Percentiles rank a stretch among this genome's conserved stretches.
Evolutionary conservation across 2,888 invertebrate genomes (phyloP).

Genomic region (Latrodectus elegans): DNA sequence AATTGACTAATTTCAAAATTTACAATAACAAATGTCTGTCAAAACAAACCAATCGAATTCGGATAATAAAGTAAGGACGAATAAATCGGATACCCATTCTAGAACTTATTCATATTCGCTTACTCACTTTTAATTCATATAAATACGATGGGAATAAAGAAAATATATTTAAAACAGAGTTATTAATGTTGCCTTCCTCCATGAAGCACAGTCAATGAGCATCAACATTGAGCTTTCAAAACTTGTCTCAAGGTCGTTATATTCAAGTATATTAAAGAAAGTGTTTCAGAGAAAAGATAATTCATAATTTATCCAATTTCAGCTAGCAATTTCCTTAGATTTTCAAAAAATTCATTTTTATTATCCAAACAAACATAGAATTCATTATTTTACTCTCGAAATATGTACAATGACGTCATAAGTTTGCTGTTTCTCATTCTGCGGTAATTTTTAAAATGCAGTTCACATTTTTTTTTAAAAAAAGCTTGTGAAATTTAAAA

Average conservation of each 20-base stretch:
- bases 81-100: too few species aligned
- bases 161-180: slow-evolving; percentile 41
- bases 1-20: not conserved
- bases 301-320: not conserved
- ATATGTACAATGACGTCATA: slow-evolving; percentile 67
- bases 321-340: not conserved
- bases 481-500: too few species aligned
- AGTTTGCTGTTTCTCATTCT: slow-evolving; percentile 44
- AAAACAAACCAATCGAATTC: slow-evolving; percentile 16
- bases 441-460: slow-evolving; percentile 65
- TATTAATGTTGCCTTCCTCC: slow-evolving; percentile 54
- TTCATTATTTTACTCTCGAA: slow-evolving; percentile 62
- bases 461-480: slow-evolving; percentile 48
- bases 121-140: slow-evolving; percentile 41
- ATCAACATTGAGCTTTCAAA: slow-evolving; percentile 64
- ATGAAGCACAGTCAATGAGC: slow-evolving; percentile 61
- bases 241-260: slow-evolving; percentile 66
- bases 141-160: slow-evolving; percentile 30
- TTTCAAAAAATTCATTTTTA: slow-evolving; percentile 13
- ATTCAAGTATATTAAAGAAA: slow-evolving; percentile 8
- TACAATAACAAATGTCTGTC: slow-evolving; percentile 33
- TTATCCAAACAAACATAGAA: slow-evolving; percentile 42
- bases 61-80: too few species aligned
- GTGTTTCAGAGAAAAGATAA: not conserved
- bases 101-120: not conserved